These are phyloP conservation scores for Ectemnius lituratus DNA, from an alignment of 2,888 invertebrate genomes.

Conservation along the genomic window DNA sequence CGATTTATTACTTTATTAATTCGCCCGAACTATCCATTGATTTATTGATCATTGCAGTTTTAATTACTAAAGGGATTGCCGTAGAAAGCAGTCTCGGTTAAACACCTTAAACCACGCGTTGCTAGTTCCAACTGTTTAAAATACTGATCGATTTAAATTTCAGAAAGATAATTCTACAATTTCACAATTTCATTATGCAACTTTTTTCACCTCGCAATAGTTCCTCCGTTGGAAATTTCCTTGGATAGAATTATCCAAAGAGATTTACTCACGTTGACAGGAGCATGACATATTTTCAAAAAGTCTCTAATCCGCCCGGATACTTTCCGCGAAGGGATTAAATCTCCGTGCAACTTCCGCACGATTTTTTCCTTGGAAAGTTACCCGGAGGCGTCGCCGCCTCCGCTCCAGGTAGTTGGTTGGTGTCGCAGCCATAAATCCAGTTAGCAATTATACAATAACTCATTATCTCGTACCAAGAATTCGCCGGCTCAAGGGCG, in stretches of 20 bases:
- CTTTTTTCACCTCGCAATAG: too few relatives aligned
- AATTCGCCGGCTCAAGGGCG: constrained; percentile 1
- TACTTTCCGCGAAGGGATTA: constrained; percentile 22
- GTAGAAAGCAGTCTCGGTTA: too few relatives aligned
- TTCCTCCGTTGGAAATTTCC: too few relatives aligned
- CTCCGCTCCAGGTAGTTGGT: constrained; percentile 16
- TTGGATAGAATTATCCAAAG: too few relatives aligned
- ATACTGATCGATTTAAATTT: too few relatives aligned
- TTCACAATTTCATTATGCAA: too few relatives aligned
- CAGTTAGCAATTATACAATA: constrained; percentile 32
- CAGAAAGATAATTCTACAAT: too few relatives aligned
- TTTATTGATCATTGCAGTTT: neutral
- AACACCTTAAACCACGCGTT: too few relatives aligned
- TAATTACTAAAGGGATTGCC: too few relatives aligned
- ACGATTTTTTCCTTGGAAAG: constrained; percentile 32
- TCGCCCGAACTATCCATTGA: neutral
- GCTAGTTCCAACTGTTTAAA: too few relatives aligned
- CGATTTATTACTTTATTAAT: constrained; percentile 8
- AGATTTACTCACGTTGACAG: too few relatives aligned
- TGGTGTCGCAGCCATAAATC: constrained; percentile 33
- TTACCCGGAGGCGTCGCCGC: neutral
- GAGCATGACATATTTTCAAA: neutral
- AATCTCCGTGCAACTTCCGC: neutral
- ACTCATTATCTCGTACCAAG: constrained; percentile 36
- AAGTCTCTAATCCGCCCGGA: constrained; percentile 3